phyloP scores from a whole-genome alignment of 2,888 invertebrate genomes.

The Papilio protenor region DNA sequence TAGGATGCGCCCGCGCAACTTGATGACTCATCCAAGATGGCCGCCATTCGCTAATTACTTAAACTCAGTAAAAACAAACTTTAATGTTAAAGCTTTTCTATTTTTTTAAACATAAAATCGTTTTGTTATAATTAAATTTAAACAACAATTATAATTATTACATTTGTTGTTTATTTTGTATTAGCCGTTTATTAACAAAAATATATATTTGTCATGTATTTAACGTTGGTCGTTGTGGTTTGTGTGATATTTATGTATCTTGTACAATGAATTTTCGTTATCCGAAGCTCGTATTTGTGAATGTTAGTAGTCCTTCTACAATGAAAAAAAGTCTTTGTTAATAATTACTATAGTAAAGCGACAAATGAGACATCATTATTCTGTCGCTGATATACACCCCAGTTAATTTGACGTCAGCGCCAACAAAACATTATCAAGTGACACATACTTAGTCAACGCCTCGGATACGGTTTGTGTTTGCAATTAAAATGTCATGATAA shows the following conservation, averaged over 20 bases:
- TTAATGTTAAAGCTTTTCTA: conserved; percentile 3
- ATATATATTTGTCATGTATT: no score
- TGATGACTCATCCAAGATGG: conserved; percentile 37
- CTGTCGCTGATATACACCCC: not conserved
- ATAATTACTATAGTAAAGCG: not conserved
- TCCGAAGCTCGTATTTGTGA: not conserved
- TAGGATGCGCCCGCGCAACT: conserved; percentile 25
- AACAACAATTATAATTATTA: not conserved
- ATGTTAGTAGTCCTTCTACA: not conserved
- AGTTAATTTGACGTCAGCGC: conserved; percentile 18
- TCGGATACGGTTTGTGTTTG: conserved; percentile 26
- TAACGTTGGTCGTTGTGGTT: no score
- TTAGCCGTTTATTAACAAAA: no score
- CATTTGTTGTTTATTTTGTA: not conserved
- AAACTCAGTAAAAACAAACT: not conserved
- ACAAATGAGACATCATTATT: not conserved
- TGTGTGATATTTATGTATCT: not conserved
- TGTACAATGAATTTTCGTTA: not conserved
- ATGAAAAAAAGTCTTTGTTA: not conserved
- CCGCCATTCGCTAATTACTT: conserved; percentile 33
- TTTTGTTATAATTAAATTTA: not conserved
- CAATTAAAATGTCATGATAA: conserved; percentile 28
- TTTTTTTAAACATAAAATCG: not conserved
- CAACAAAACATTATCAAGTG: conserved; percentile 29
- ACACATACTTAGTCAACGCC: conserved; percentile 26